Evolutionary conservation across 2,888 invertebrate species (phyloP).

Genomic region (Dasysyrphus tricinctus): DNA sequence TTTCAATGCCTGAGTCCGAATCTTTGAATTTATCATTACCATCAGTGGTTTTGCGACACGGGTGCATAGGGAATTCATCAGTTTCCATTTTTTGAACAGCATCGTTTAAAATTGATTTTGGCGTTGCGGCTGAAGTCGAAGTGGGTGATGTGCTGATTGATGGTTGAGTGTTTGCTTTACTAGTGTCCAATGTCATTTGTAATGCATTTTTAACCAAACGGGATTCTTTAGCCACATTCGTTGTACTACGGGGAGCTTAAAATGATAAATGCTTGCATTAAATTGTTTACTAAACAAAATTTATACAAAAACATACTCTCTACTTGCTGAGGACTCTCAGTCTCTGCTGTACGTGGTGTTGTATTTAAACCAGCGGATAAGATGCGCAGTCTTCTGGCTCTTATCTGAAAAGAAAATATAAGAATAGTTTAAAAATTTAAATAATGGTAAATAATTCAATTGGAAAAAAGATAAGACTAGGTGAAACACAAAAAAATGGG

Average conservation of each 20-base stretch:
- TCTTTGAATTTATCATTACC: slow-evolving; percentile 85
- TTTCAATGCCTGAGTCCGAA: slow-evolving; percentile 89
- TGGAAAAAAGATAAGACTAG: too few relatives aligned
- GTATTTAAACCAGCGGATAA: slow-evolving; percentile 78
- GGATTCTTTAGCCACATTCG: slow-evolving; percentile 80
- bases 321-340: slow-evolving; percentile 60
- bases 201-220: slow-evolving; percentile 79
- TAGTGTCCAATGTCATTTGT: slow-evolving; percentile 52
- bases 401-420: slow-evolving; percentile 83
- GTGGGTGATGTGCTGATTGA: slow-evolving; percentile 50
- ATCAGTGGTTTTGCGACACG: slow-evolving; percentile 84
- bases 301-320: slow-evolving; percentile 65
- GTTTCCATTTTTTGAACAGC: slow-evolving; percentile 78
- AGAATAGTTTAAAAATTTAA: slow-evolving; percentile 42
- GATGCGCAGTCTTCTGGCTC: slow-evolving; percentile 81
- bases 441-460: too few relatives aligned
- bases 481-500: too few relatives aligned
- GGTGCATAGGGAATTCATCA: slow-evolving; percentile 78
- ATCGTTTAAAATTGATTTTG: slow-evolving; percentile 57
- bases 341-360: slow-evolving; percentile 70
- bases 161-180: slow-evolving; percentile 19
- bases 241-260: slow-evolving; percentile 76
- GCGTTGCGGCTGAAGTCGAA: slow-evolving; percentile 20
- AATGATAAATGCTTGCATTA: background rate
- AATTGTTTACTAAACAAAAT: background rate